Base-by-base conservation (phyloP, 1,140 invertebrate genomes). In the Telenomus remus region DNA sequence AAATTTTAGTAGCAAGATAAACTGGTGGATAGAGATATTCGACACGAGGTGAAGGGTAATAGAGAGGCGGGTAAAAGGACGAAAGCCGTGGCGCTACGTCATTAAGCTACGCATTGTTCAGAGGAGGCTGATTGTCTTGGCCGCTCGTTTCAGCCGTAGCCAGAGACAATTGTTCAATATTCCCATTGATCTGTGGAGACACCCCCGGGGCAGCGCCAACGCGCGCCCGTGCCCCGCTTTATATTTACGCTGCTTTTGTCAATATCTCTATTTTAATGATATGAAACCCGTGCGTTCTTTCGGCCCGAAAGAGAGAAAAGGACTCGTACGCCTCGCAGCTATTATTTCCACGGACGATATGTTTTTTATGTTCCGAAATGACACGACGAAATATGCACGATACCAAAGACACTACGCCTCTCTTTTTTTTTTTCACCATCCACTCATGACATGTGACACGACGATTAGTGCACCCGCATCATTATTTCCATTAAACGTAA, bases 141-240 rank as follows among this genome's bases (percentile, higher is more conserved):
- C 79, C 84, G 83, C 85, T 86, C 85, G 82, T 87, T 88, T 84
- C 83, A 84, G 47, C 80, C 84, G 85, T 87, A 85, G 81, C 85
- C 80, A 83, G 82, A 86, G 85, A 88, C 87, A 88, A 88, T 87
- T 88, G 87, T 88, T 88, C 87, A 87, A 88, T 88, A 88, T 88
- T 88, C 80, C 84, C 85, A 87, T 87, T 88, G 86, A 88, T 88
- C 84, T 85, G 84, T 81, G 19, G 81, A 87, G 85, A 85, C 81
- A 80, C 80, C 82, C 80, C 75, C 78, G 76, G 78, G 84, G 81
- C 79, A 68, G 60, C 78, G 51, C 79, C 79, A 75, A 73, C 64
- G 44, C 63, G 59, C 51, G 71, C 49, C 64, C 19, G 44, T 70
- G 48, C 72, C 73, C 49, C 64, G 72, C 57, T 59, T 70, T 66